Evolutionary conservation across 2,113 vertebrate genomes (phyloP).

Genomic region (Enhydra lutris): DNA sequence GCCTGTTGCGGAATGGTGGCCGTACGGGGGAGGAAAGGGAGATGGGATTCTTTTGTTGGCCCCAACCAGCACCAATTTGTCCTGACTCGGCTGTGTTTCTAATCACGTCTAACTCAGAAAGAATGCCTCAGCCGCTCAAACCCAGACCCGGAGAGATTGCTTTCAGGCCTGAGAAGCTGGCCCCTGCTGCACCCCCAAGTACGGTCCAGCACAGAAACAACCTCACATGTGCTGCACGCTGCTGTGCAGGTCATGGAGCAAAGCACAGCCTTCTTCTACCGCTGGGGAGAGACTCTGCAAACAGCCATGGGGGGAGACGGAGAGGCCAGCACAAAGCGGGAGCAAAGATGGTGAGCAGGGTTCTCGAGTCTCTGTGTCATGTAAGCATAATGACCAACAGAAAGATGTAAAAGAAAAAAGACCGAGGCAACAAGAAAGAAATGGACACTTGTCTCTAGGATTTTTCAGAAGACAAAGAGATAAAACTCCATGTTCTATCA

Average conservation of each 20-base stretch:
- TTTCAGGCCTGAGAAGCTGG: not conserved
- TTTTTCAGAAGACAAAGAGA: conserved; percentile 60
- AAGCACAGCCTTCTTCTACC: not conserved
- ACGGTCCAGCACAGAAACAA: not conserved
- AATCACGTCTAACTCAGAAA: not conserved
- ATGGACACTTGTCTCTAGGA: not conserved
- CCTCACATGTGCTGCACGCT: not conserved
- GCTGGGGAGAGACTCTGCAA: not conserved
- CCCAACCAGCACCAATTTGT: not conserved
- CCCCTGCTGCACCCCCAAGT: fast-evolving
- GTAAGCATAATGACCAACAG: not conserved
- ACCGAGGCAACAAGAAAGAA: not conserved
- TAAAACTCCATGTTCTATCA: conserved; percentile 59
- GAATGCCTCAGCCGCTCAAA: not conserved
- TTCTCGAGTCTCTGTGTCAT: not conserved
- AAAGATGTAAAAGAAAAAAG: not conserved
- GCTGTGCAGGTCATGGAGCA: not conserved
- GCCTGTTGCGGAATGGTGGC: not conserved
- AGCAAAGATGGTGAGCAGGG: fast-evolving
- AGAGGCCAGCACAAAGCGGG: not conserved
- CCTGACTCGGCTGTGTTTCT: conserved; percentile 14
- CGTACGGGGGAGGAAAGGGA: not conserved
- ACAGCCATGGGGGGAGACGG: not conserved
- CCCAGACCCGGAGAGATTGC: not conserved
- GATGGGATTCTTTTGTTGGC: not conserved